phyloP scores from a whole-genome alignment of 2,797 vertebrate genomes.

The Zonotrichia albicollis region DNA sequence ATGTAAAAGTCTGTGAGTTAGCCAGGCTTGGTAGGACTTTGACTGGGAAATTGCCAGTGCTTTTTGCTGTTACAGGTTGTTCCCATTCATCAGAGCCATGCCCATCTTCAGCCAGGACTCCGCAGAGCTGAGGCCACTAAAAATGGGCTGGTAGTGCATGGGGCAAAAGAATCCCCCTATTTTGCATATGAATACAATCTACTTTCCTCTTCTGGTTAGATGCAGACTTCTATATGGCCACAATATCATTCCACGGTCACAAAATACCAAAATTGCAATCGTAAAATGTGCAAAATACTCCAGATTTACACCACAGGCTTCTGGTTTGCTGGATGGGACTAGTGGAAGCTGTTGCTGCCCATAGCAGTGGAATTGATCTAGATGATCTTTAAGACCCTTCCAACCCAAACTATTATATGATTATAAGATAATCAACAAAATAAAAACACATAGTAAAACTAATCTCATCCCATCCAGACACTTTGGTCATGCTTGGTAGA shows the following conservation, averaged over 20 bases:
- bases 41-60: not conserved
- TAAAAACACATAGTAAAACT: not conserved
- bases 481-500: not conserved
- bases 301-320: not conserved
- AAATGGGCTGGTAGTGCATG: accelerated
- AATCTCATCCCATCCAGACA: not conserved
- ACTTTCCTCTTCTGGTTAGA: not conserved
- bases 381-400: not conserved
- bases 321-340: not conserved
- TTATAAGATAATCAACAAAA: not conserved
- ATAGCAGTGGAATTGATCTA: not conserved
- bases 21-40: not conserved
- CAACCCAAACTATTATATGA: not conserved
- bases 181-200: not conserved
- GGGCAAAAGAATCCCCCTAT: not conserved
- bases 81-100: not conserved
- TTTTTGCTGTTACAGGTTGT: not conserved
- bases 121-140: not conserved
- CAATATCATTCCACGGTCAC: not conserved
- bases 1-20: constrained; percentile 19
- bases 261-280: not conserved
- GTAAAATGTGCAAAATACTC: not conserved
- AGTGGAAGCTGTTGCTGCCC: not conserved
- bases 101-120: not conserved
- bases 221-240: not conserved